Base-by-base conservation (phyloP, 2,113 vertebrate genomes). In the Sylvietta virens region DNA sequence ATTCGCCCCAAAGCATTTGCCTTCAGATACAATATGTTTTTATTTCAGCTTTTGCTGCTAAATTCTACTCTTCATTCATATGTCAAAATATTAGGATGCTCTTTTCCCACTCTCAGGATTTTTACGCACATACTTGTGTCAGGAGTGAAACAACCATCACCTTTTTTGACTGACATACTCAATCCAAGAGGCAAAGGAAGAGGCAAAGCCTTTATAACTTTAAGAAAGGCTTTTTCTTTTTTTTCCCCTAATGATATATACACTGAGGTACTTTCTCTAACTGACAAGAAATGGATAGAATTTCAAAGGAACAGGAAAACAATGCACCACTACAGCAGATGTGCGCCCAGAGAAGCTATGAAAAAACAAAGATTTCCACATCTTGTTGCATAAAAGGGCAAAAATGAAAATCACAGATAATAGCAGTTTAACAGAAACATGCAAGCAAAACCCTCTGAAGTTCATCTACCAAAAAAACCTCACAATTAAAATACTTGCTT, bases 31-130 rank as follows among this genome's bases (percentile, higher is more conserved):
- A 94, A 61, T 60, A 78, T 15, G 30, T 4, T 90, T 90, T 97
- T 86, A 91, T 95, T 97, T 97, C 91, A 95, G 81, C 81, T 20
- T 83, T 35, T 14, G 42, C 37, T 92, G 81, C 40, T 88, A 79
- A 95, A 83, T 90, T 91, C 79, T 92, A 67, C 48, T 86, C 56
- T 92, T 95, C 88, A 61, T 92, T 92, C 95, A 78, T 51, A 76
- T 79, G 70, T 88, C 95, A 95, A 97, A 97, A 83, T 81, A 95
- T 27, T 82, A 87, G 47, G 30, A 85, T 28, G 12, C 11, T 85
- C 58, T 87, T 45, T 70, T 87, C 85, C 35, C 30, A 64, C 5
- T 72, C 15, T 5, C 60, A 78, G 48, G 23, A 45, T 11, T 91
- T 80, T 86, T 94, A 86, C 10, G 4, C 15, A 50, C 35, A 65